phyloP scores from a whole-genome alignment of 2,113 vertebrate genomes.

The Mystacornis crossleyi region DNA sequence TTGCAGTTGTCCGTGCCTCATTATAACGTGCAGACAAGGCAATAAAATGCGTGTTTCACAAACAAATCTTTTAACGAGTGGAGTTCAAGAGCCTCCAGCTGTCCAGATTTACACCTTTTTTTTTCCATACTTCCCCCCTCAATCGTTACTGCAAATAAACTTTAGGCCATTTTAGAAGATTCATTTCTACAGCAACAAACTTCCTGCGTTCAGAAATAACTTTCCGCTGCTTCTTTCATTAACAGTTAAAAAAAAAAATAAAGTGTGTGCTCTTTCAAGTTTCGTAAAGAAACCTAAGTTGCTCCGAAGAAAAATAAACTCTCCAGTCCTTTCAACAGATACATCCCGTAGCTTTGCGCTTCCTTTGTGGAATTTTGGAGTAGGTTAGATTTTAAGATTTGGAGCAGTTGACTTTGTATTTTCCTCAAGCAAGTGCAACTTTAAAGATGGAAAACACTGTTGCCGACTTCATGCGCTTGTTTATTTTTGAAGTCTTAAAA shows the following conservation, averaged over 20 bases:
- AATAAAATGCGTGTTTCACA: constrained; percentile 90
- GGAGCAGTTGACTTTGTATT: background rate
- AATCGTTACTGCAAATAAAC: constrained; percentile 55
- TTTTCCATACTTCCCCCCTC: background rate
- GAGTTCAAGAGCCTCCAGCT: constrained; percentile 86
- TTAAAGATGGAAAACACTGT: background rate
- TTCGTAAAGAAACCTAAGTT: background rate
- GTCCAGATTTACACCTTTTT: constrained; percentile 80
- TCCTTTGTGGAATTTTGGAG: background rate
- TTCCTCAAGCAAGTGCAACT: background rate
- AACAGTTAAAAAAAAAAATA: background rate
- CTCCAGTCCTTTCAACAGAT: background rate
- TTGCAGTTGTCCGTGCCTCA: constrained; percentile 92
- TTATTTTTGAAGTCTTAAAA: background rate
- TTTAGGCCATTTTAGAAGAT: constrained; percentile 19
- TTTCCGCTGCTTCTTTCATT: background rate
- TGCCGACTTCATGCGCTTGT: background rate
- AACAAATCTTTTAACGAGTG: constrained; percentile 88
- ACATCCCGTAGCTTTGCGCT: background rate
- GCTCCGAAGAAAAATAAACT: background rate
- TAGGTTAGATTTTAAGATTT: background rate
- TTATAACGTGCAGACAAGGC: constrained; percentile 87
- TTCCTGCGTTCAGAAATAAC: constrained; percentile 44
- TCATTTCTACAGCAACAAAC: constrained; percentile 22
- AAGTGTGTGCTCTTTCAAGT: background rate